Evolutionary conservation across 2,888 invertebrate species (phyloP).

Genomic region (Notocelia uddmanniana): DNA sequence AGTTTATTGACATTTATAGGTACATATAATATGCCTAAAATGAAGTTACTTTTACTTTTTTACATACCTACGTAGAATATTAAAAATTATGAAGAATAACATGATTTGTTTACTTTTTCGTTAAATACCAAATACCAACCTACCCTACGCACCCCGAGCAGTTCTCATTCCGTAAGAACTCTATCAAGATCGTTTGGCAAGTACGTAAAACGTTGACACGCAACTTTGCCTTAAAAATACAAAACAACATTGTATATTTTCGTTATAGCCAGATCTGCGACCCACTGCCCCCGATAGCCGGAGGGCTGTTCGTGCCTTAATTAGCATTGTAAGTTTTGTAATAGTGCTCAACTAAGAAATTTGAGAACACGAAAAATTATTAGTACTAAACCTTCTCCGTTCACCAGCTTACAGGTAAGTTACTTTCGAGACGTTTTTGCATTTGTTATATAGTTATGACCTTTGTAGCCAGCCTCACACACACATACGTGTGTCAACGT

Average conservation of each 20-base stretch:
- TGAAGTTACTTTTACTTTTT: too few species aligned
- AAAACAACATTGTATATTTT: conserved; percentile 48
- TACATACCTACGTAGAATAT: too few species aligned
- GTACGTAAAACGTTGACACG: conserved; percentile 54
- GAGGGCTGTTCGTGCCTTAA: conserved; percentile 46
- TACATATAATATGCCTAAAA: too few species aligned
- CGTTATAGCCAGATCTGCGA: conserved; percentile 70
- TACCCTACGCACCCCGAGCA: background rate
- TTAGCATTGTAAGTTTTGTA: conserved; percentile 40
- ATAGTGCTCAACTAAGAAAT: conserved; percentile 21
- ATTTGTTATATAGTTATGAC: too few species aligned
- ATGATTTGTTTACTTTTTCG: background rate
- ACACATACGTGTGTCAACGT: too few species aligned
- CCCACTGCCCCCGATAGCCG: conserved; percentile 72
- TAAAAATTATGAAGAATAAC: too few species aligned
- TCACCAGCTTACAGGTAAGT: too few species aligned
- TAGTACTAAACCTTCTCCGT: background rate
- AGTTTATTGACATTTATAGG: too few species aligned
- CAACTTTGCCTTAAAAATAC: conserved; percentile 56
- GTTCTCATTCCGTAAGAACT: conserved; percentile 8
- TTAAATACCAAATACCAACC: background rate
- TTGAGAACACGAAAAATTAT: background rate
- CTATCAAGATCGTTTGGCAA: conserved; percentile 29
- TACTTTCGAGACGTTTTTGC: too few species aligned
- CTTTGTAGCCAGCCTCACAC: too few species aligned